Evolutionary conservation across 2,113 vertebrate species (phyloP).

Genomic region (Melanotaenia duboulayi): DNA sequence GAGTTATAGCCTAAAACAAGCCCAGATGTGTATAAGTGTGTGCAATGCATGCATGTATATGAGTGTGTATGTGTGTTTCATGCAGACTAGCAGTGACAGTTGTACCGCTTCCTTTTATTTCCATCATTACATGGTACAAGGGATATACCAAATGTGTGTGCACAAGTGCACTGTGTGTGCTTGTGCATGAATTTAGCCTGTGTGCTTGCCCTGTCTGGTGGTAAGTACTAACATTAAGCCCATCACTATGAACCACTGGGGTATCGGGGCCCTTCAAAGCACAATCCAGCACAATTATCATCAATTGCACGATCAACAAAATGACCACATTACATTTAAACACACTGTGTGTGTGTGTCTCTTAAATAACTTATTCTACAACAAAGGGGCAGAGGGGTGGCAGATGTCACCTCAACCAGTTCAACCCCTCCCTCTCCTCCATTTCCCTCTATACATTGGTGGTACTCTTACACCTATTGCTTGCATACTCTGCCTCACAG

Average conservation of each 20-base stretch:
- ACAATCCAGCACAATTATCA: constrained; percentile 52
- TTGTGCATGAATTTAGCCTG: constrained; percentile 29
- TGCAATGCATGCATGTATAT: constrained; percentile 5
- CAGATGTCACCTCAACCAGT: constrained; percentile 36
- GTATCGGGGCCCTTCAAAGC: constrained; percentile 38
- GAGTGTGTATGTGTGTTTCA: constrained; percentile 26
- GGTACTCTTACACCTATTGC: constrained; percentile 8
- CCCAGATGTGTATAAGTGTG: constrained; percentile 22
- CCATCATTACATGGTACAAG: constrained; percentile 56
- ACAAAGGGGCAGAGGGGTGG: constrained; percentile 42
- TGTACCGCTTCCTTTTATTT: constrained; percentile 58
- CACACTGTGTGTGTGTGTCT: constrained; percentile 24
- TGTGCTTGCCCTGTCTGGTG: constrained; percentile 41
- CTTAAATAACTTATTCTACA: constrained; percentile 57
- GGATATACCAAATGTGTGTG: constrained; percentile 37
- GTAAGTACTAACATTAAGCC: constrained; percentile 53
- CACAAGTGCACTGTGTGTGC: constrained; percentile 21
- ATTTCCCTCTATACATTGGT: constrained; percentile 33
- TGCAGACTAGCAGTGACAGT: constrained; percentile 36
- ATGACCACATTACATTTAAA: constrained; percentile 54
- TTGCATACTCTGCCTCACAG: constrained; percentile 1
- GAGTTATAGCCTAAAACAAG: constrained; percentile 30
- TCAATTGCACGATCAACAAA: constrained; percentile 57
- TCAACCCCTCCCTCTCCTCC: constrained; percentile 27
- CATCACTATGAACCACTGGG: constrained; percentile 49